These are phyloP conservation scores for Eubasilissa splendida DNA, from an alignment of 2,888 invertebrate species.

Conservation along the genomic window DNA sequence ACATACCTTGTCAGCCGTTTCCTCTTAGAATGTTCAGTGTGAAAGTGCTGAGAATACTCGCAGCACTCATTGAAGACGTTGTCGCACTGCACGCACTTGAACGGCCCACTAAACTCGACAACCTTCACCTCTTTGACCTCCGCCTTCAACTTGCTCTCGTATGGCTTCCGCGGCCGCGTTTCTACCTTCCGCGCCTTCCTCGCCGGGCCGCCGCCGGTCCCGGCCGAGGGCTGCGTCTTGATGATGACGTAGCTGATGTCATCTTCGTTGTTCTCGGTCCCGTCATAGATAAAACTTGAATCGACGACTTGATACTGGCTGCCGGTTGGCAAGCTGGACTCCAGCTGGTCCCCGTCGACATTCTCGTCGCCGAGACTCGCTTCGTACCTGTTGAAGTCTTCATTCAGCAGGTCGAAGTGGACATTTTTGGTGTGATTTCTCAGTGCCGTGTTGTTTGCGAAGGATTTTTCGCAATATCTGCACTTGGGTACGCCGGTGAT, in stretches of 20 bases:
- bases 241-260: conserved; percentile 70
- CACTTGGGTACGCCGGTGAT: conserved; percentile 40
- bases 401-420: not conserved
- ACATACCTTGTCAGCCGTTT: conserved; percentile 55
- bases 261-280: conserved; percentile 53
- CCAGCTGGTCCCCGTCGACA: not conserved
- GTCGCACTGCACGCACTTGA: conserved; percentile 66
- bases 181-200: conserved; percentile 45
- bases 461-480: conserved; percentile 35
- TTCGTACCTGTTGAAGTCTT: not conserved
- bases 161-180: conserved; percentile 54
- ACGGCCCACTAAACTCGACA: conserved; percentile 63
- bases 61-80: conserved; percentile 71
- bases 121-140: not conserved
- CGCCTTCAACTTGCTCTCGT: conserved; percentile 34
- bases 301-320: conserved; percentile 48
- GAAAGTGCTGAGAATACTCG: conserved; percentile 66
- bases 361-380: conserved; percentile 2
- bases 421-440: not conserved
- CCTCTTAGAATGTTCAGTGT: conserved; percentile 67
- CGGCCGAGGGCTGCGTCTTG: conserved; percentile 61
- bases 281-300: conserved; percentile 20
- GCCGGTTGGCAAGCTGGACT: conserved; percentile 59
- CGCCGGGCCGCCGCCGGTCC: conserved; percentile 10
- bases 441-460: conserved; percentile 38